A percentile compares a stretch with the other conserved stretches of the same genome.
Evolutionary conservation across 2,888 invertebrate genomes (phyloP).

Genomic region (Nesidiocoris tenuis): DNA sequence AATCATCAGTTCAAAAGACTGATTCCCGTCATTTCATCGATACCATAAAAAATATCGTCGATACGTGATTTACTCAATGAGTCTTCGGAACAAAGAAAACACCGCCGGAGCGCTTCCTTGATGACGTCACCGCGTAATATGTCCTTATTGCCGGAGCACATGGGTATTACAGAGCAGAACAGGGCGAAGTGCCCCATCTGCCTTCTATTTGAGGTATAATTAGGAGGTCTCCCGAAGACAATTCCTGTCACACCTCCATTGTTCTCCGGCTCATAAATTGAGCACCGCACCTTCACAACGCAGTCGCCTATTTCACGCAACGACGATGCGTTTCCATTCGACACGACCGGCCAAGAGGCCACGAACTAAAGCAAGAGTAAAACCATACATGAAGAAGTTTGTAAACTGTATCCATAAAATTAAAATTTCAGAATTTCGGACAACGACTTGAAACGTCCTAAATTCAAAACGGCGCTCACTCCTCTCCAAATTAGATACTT

Average conservation of each 20-base stretch:
- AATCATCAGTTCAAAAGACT: no score
- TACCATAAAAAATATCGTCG: no score
- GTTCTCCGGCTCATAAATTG: not conserved
- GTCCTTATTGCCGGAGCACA: not conserved
- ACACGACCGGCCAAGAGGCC: no score
- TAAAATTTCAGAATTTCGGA: no score
- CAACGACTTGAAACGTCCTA: no score
- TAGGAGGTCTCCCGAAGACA: slow-evolving; percentile 13
- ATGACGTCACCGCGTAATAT: slow-evolving; percentile 28
- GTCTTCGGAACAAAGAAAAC: not conserved
- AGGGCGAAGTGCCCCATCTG: not conserved
- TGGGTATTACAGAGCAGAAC: not conserved
- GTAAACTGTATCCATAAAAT: no score
- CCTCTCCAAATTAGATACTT: no score
- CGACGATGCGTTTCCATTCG: no score
- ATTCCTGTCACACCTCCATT: slow-evolving; percentile 29
- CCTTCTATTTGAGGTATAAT: slow-evolving; percentile 4
- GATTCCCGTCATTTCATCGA: no score
- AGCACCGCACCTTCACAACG: not conserved
- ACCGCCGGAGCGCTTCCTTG: not conserved
- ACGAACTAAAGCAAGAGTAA: no score
- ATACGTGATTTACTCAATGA: not conserved
- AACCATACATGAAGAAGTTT: no score
- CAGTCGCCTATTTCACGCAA: not conserved
- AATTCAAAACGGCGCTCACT: no score